Base-by-base conservation (phyloP, 2,888 invertebrate genomes). In the Tetanocera ferruginea region DNA sequence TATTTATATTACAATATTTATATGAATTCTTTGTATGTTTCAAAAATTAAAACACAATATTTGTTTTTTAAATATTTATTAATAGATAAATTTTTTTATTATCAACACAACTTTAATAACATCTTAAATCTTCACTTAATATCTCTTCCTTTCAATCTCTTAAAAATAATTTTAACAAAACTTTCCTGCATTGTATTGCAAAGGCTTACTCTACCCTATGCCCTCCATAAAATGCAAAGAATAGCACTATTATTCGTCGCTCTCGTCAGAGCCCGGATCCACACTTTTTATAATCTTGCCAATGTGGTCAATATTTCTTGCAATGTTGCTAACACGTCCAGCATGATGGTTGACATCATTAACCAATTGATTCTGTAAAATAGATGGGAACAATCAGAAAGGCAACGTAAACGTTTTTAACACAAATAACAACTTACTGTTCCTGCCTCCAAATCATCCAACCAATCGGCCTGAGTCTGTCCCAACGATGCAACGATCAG, bases 391-490 rank as follows among this genome's bases (percentile, higher is more conserved):
- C 6, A 73, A n/a, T 70, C 28, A 49, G 55, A 52, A 31, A 67
- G 34, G 52, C 52, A 49, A 28, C 28, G 14, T 14, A 23, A 23
- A 0, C 14, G n/a, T 11, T 9, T 28, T 49, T 28, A 69, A 64
- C 0, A 5, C 25, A n/a, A 55, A 37, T n/a, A 51, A 11, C 14
- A 43, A 77, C 81, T 76, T 75, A 83, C 83, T 11, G 83, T 82
- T 67, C 79, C 81, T 37, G 78, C 78, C 43, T 78, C 81, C n/a
- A 83, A 72, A 52, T 82, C 83, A 76, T 81, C 81, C 66, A 84
- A 77, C 82, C 80, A 83, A 76, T 83, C 81, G 17, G 82, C 83
- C 3, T 71, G n/a, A 55, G 81, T 80, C 60, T 81, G 74, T 76
- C 82, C 82, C 73, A 79, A 70, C 6, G 74, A 76, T 3, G 76